Evolutionary conservation across 1,140 invertebrate genomes (phyloP).

Genomic region (Drosophila nasuta): DNA sequence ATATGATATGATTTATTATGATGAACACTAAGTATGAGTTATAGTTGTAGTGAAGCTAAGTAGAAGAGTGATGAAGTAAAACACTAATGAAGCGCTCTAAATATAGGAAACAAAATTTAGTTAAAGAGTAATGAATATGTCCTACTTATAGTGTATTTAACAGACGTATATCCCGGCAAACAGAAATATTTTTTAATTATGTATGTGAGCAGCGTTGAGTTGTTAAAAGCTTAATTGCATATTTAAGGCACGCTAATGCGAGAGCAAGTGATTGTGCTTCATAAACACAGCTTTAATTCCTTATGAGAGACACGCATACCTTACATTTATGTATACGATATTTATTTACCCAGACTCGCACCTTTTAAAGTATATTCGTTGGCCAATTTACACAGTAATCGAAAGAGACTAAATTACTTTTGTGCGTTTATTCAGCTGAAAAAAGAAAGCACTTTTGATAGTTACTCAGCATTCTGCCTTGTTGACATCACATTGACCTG

Average conservation of each 20-base stretch:
- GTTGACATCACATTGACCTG: neutral
- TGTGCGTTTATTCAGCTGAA: neutral
- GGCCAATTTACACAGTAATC: neutral
- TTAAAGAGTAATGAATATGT: too few species aligned
- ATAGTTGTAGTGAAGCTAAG: neutral
- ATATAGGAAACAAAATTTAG: too few species aligned
- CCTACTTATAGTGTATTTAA: neutral
- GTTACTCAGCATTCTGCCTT: neutral
- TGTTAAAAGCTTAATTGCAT: slow-evolving; percentile 49
- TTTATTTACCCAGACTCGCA: neutral
- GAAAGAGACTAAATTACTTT: neutral
- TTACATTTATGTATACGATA: neutral
- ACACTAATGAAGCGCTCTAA: too few species aligned
- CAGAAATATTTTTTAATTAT: slow-evolving; percentile 18
- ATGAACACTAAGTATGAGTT: neutral
- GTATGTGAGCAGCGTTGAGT: slow-evolving; percentile 6
- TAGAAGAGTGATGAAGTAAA: neutral
- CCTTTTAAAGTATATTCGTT: neutral
- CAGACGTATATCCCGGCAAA: neutral
- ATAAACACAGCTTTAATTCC: neutral
- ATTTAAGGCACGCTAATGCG: slow-evolving; percentile 18
- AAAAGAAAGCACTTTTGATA: neutral
- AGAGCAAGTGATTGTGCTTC: slow-evolving; percentile 9
- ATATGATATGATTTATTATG: neutral
- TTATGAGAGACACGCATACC: neutral